These are phyloP conservation scores for Callaeas wilsoni DNA, from an alignment of 2,113 vertebrate genomes.

Conservation along the genomic window DNA sequence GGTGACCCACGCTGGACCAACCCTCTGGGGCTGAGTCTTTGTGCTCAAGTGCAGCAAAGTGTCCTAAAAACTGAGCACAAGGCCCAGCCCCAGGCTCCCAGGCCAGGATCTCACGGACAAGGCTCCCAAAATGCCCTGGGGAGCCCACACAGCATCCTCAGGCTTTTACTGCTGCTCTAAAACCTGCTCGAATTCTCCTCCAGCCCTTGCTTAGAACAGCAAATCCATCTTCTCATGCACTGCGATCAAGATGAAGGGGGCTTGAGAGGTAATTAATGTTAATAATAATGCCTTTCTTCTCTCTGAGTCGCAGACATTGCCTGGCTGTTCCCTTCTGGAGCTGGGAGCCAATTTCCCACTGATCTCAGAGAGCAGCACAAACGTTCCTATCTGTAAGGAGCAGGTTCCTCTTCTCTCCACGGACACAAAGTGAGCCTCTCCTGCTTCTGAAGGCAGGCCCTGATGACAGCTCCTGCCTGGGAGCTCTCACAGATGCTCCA, in stretches of 20 bases:
- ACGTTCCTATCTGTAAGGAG: not conserved
- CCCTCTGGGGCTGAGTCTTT: not conserved
- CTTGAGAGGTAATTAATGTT: constrained; percentile 28
- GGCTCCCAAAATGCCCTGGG: not conserved
- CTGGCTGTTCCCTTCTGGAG: not conserved
- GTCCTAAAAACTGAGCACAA: not conserved
- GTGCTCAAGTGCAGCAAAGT: not conserved
- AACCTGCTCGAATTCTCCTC: not conserved
- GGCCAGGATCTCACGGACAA: accelerated
- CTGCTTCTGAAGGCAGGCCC: not conserved
- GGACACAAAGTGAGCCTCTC: not conserved
- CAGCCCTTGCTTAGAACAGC: not conserved
- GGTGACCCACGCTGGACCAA: not conserved
- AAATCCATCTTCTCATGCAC: not conserved
- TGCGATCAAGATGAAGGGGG: not conserved
- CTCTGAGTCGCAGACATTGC: not conserved
- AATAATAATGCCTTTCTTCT: not conserved
- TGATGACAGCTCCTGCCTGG: not conserved
- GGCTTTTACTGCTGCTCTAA: not conserved
- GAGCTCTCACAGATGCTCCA: not conserved
- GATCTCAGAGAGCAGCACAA: not conserved
- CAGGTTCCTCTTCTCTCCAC: not conserved
- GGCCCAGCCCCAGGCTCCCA: not conserved
- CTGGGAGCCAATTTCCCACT: not conserved
- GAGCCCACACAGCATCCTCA: not conserved